Evolutionary conservation across 2,888 invertebrate genomes (phyloP).

Genomic region (Lycia hirtaria): DNA sequence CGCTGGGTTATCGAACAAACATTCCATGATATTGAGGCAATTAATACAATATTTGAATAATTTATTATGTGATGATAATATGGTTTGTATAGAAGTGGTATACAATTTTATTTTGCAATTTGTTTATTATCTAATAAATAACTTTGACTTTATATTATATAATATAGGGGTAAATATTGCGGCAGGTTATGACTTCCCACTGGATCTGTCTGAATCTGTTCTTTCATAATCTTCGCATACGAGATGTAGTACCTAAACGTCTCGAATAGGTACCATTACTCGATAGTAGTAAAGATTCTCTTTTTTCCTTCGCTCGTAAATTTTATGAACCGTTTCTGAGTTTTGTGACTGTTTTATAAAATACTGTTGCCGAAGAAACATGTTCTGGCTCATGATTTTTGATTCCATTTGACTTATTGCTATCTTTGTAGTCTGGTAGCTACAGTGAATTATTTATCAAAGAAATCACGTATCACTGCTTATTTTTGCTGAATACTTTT

Average conservation of each 20-base stretch:
- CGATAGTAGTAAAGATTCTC: conserved; percentile 23
- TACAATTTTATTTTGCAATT: too few relatives aligned
- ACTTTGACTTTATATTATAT: too few relatives aligned
- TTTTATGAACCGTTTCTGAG: conserved; percentile 24
- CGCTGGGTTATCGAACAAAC: too few relatives aligned
- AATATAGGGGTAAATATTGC: too few relatives aligned
- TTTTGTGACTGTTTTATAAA: conserved; percentile 23
- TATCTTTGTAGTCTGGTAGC: background rate
- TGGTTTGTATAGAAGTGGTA: too few relatives aligned
- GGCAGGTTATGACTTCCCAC: too few relatives aligned
- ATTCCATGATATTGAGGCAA: too few relatives aligned
- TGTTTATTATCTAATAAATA: too few relatives aligned
- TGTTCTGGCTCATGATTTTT: conserved; percentile 13
- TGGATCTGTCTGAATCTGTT: too few relatives aligned
- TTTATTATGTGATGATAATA: too few relatives aligned
- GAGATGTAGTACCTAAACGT: conserved; percentile 20
- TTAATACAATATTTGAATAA: too few relatives aligned
- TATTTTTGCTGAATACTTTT: too few relatives aligned
- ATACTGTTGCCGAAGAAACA: conserved; percentile 7
- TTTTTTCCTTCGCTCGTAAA: conserved; percentile 20
- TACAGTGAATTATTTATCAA: background rate
- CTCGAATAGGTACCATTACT: conserved; percentile 18
- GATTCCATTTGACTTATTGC: conserved; percentile 10
- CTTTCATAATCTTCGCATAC: background rate
- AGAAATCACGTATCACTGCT: background rate